A percentile compares a stretch with the other conserved stretches of the same genome.
phyloP scores from a whole-genome alignment of 1,140 invertebrate species.

The Paraescarpia echinospica region DNA sequence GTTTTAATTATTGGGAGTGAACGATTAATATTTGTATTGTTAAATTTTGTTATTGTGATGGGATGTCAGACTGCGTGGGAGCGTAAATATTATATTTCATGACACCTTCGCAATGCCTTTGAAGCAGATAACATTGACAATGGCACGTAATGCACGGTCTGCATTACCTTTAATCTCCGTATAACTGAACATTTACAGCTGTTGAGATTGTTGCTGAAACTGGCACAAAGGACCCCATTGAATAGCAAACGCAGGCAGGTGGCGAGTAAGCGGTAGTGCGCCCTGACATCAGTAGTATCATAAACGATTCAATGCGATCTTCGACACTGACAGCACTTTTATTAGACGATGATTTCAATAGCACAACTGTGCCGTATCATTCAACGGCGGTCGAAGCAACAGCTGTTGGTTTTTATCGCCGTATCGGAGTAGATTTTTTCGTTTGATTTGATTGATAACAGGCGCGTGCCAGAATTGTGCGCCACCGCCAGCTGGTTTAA shows the following conservation, averaged over 20 bases:
- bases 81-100: background rate
- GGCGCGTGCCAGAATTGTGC: background rate
- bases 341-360: background rate
- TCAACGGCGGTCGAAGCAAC: background rate
- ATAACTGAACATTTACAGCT: background rate
- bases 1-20: no score
- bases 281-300: background rate
- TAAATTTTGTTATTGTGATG: no score
- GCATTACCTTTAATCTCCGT: background rate
- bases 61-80: no score
- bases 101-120: background rate
- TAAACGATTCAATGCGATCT: background rate
- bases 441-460: background rate
- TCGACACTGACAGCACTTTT: background rate
- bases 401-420: background rate
- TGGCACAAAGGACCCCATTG: background rate
- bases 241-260: background rate
- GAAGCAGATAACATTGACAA: background rate
- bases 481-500: background rate
- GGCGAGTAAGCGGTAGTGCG: background rate
- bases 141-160: background rate
- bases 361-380: background rate
- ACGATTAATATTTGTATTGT: no score
- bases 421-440: background rate
- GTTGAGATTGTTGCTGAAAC: background rate